These are phyloP conservation scores for Lepidochitona cinerea DNA, from an alignment of 2,888 invertebrate genomes.

Conservation along the genomic window DNA sequence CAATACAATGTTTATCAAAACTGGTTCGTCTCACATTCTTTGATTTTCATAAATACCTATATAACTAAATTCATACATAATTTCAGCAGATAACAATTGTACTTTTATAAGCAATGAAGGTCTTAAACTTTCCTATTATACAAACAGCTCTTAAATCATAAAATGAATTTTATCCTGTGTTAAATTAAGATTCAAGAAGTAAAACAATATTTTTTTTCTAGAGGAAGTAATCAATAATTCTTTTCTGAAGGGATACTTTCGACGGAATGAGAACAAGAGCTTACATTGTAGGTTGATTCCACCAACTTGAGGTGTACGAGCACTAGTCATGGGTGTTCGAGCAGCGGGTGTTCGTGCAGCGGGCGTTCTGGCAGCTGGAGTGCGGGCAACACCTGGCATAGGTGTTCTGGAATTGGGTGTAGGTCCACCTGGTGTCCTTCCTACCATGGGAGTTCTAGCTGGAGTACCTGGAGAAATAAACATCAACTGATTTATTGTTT, in stretches of 20 bases:
- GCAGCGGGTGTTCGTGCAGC: no score
- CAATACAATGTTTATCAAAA: no score
- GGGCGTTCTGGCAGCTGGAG: conserved; percentile 23
- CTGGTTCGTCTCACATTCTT: no score
- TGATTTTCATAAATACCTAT: no score
- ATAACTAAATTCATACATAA: no score
- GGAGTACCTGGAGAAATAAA: no score
- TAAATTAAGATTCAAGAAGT: no score
- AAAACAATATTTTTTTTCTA: not conserved
- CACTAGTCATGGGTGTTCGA: conserved; percentile 37
- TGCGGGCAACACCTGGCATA: not conserved
- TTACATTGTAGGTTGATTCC: not conserved
- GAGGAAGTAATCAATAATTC: not conserved
- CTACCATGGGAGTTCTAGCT: not conserved
- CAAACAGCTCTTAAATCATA: not conserved
- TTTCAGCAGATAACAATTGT: no score
- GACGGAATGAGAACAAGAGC: not conserved
- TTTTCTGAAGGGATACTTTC: not conserved
- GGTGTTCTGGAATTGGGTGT: not conserved
- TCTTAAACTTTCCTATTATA: no score
- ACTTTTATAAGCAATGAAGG: no score
- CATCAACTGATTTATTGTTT: no score
- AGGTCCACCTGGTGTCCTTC: not conserved
- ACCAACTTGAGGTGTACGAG: not conserved
- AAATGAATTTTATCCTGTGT: no score